These are phyloP conservation scores for Montifringilla adamsi DNA, from an alignment of 2,113 vertebrate genomes.

Conservation along the genomic window DNA sequence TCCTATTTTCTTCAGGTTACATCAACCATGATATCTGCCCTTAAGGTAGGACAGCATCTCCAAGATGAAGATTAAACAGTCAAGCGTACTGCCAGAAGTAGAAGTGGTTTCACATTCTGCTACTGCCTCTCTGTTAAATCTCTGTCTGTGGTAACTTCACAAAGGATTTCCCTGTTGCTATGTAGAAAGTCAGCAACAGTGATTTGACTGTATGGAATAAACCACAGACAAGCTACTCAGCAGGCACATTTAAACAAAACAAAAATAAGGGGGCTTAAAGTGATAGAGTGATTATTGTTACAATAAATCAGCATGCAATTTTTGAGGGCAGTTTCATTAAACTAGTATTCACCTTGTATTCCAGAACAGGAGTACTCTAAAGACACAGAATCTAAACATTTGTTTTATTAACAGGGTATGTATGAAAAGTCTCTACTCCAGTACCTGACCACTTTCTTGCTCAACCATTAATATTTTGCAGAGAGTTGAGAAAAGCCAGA, in stretches of 20 bases:
- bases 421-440: background rate
- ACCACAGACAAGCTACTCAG: background rate
- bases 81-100: background rate
- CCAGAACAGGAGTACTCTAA: background rate
- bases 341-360: background rate
- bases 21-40: background rate
- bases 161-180: background rate
- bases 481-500: background rate
- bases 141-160: background rate
- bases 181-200: background rate
- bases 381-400: background rate
- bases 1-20: background rate
- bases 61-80: background rate
- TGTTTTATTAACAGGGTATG: background rate
- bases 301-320: accelerated
- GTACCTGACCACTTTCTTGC: background rate
- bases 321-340: background rate
- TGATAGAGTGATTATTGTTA: background rate
- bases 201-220: background rate
- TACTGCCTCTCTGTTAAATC: background rate
- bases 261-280: background rate
- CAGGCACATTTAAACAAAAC: background rate
- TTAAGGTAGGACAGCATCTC: background rate
- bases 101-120: background rate
- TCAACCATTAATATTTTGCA: background rate